Conservation (phyloP, 2,113 vertebrate genomes). For the Piprites chloris region DNA sequence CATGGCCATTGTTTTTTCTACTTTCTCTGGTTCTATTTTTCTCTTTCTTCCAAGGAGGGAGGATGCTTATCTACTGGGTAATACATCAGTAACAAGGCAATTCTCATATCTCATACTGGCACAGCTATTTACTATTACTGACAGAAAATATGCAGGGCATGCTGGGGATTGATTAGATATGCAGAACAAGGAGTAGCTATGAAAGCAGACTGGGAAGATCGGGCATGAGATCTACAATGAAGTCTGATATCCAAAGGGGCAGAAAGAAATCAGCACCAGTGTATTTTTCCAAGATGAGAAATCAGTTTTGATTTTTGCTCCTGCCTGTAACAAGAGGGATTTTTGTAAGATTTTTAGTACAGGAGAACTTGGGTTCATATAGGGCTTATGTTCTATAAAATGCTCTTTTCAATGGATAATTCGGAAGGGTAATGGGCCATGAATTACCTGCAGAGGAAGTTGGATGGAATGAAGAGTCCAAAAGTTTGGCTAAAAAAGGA, state of each 20-base stretch:
- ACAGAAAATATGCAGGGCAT: slow-evolving; percentile 41
- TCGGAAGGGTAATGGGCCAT: neutral
- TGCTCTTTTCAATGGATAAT: slow-evolving; percentile 7
- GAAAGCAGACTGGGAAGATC: neutral
- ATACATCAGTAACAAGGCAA: slow-evolving; percentile 7
- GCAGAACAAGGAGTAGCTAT: neutral
- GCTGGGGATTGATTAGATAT: slow-evolving; percentile 24
- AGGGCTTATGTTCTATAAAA: neutral
- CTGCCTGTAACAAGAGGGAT: neutral
- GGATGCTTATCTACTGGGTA: neutral
- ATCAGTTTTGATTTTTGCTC: neutral
- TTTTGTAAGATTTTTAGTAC: neutral
- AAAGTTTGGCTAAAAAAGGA: slow-evolving; percentile 42
- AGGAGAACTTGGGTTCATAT: neutral
- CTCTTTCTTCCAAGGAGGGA: neutral
- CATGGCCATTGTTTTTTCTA: neutral
- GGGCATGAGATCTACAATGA: neutral
- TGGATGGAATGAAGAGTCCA: slow-evolving; percentile 34
- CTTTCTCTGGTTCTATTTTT: neutral
- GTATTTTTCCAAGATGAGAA: slow-evolving; percentile 7
- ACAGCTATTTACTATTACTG: slow-evolving; percentile 41
- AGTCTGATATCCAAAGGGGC: neutral
- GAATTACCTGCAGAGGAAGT: slow-evolving; percentile 48
- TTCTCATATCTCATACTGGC: neutral
- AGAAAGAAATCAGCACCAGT: neutral